Evolutionary conservation across 2,113 vertebrate genomes (phyloP).

Genomic region (Catharus fuscescens): DNA sequence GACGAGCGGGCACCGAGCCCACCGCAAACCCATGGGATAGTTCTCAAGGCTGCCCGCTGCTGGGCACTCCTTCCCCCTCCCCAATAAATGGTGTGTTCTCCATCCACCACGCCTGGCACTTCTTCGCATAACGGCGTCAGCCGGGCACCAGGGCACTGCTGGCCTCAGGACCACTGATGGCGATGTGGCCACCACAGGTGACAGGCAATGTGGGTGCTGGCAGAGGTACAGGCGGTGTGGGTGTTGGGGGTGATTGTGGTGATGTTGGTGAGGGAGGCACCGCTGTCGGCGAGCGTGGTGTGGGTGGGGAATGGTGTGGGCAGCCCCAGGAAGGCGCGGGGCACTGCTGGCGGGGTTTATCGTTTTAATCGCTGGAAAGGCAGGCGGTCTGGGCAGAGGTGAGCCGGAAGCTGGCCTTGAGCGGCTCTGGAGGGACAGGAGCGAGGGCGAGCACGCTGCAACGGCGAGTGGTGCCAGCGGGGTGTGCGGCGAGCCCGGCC

Average conservation of each 20-base stretch:
- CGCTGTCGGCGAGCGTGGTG: accelerated
- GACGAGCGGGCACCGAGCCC: slow-evolving; percentile 5
- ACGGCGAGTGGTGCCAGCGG: neutral
- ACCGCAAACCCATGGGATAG: slow-evolving; percentile 48
- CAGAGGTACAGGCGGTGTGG: neutral
- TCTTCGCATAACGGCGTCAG: neutral
- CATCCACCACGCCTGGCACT: neutral
- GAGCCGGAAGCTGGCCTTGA: neutral
- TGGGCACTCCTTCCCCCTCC: neutral
- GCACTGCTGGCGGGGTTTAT: slow-evolving; percentile 41
- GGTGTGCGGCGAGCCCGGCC: neutral
- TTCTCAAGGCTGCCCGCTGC: slow-evolving; percentile 39
- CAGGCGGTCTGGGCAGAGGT: neutral
- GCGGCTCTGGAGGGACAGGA: neutral
- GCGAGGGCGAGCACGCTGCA: neutral
- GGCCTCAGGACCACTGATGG: neutral
- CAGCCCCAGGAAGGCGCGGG: slow-evolving; percentile 50
- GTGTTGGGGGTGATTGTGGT: neutral
- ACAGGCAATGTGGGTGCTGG: neutral
- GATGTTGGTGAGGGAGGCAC: neutral
- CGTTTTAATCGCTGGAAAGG: slow-evolving; percentile 53
- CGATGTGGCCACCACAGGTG: neutral
- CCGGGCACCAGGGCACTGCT: neutral
- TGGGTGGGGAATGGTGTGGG: neutral
- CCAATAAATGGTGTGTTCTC: slow-evolving; percentile 25